Base-by-base conservation (phyloP, 1,140 invertebrate species). In the Lepidurus couesii region DNA sequence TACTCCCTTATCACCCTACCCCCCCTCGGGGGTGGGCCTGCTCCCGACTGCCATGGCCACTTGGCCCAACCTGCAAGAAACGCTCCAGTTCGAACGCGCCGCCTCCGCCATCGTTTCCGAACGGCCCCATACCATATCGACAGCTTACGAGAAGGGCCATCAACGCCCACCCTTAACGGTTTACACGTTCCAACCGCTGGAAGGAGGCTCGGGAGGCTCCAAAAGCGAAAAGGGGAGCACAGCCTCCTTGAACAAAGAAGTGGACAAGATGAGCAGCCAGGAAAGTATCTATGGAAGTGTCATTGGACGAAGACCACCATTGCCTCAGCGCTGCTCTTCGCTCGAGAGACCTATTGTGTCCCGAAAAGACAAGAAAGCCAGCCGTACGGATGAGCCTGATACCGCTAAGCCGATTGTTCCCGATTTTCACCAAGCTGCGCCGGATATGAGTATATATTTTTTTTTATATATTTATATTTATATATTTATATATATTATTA, bases 41-140 rank as follows among this genome's bases (percentile, higher is more conserved):
- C 53, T 65, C 53, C 53, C 53, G 16, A 65, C 53, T 65, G 87
- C 89, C 1, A 90, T 88, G 80, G 89, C 92, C 7, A 94, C 93
- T 10, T 95, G 93, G 93, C 93, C 93, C 7, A 94, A 95, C 87
- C 85, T 93, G 26, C 91, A 93, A 84, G 92, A 93, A 84, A 91
- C 91, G 8, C 83, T 86, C 44, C 91, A 92, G 80, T 92, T 91
- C 82, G 91, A 93, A 84, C 87, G 92, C 81, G 90, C 92, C 75
- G 90, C 89, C 11, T 88, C 89, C 24, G 89, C 90, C 77, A 91
- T 92, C 80, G 90, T 92, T 83, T 91, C 89, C 77, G 93, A 94
- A 81, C 87, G 95, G 80, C 95, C 95, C 16, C 95, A 98, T 83
- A 98, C 95, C 4, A 97, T 97, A 82, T 97, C 95, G 3, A 90